A percentile compares a stretch with the other conserved stretches of the same genome.
phyloP scores from a whole-genome alignment of 2,113 vertebrate genomes.

The Sclerurus mexicanus region DNA sequence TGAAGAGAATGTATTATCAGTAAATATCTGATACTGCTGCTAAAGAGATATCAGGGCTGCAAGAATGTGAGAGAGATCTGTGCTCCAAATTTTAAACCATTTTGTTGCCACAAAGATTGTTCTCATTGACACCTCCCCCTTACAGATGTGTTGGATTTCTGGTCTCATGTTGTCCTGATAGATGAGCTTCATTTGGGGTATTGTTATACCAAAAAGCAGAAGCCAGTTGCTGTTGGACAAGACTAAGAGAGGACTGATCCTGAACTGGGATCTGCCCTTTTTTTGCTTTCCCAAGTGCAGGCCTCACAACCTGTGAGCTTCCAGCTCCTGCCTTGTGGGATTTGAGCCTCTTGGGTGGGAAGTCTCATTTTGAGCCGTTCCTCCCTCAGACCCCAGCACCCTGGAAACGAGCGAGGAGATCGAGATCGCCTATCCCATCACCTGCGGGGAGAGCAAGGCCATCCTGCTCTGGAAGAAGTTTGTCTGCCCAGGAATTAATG shows the following conservation, averaged over 20 bases:
- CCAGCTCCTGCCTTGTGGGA: not conserved
- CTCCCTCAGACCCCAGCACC: constrained; percentile 76
- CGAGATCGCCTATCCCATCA: constrained; percentile 92
- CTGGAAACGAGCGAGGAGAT: constrained; percentile 82
- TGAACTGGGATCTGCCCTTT: not conserved
- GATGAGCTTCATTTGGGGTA: not conserved
- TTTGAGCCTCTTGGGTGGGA: not conserved
- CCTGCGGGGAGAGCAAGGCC: constrained; percentile 91
- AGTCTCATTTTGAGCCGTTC: not conserved
- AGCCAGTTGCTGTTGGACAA: not conserved
- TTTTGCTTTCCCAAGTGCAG: not conserved
- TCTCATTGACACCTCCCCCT: not conserved
- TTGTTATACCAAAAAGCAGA: not conserved
- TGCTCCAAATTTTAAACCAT: not conserved
- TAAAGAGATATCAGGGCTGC: not conserved
- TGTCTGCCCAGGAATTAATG: constrained; percentile 93
- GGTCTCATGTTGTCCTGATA: not conserved
- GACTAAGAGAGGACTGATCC: not conserved
- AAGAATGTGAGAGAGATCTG: not conserved
- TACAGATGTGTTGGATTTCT: not conserved
- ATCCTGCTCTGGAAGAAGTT: constrained; percentile 95
- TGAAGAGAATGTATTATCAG: not conserved
- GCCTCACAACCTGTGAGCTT: not conserved
- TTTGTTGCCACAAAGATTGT: not conserved
- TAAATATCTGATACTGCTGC: not conserved